phyloP scores from a whole-genome alignment of 2,888 invertebrate species.

The Cantharis rufa region DNA sequence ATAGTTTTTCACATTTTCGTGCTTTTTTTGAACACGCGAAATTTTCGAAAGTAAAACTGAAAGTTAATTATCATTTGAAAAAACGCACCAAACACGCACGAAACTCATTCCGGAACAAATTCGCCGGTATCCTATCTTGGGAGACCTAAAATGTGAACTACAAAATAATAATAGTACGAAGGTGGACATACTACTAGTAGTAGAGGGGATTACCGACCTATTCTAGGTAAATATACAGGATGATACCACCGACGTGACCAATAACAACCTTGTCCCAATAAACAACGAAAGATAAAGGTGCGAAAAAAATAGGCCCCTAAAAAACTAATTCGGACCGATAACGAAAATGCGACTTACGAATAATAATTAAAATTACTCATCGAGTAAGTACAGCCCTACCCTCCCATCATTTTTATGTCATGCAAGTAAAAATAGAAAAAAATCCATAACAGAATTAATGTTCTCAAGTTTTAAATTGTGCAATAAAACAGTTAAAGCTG shows the following conservation, averaged over 20 bases:
- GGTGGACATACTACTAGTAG: slow-evolving; percentile 30
- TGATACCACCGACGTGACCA: not conserved
- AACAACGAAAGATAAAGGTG: not conserved
- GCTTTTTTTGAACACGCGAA: not conserved
- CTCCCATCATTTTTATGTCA: not conserved
- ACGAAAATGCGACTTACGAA: not conserved
- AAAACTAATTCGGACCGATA: not conserved
- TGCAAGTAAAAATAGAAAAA: not conserved
- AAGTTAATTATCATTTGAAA: not conserved
- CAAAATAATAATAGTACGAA: slow-evolving; percentile 32
- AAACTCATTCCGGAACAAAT: not conserved
- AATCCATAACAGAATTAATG: not conserved
- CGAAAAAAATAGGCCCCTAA: not conserved
- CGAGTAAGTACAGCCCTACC: not conserved
- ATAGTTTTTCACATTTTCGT: not conserved
- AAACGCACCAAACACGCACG: not conserved
- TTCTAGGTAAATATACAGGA: slow-evolving; percentile 12
- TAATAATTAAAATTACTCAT: not conserved
- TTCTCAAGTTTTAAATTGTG: not conserved
- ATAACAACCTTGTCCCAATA: not conserved
- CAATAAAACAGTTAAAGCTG: not conserved
- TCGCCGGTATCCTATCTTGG: slow-evolving; percentile 9
- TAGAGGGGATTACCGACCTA: slow-evolving; percentile 27
- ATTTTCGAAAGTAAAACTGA: not conserved
- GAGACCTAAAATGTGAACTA: slow-evolving; percentile 31